Percentiles rank a stretch among this genome's conserved stretches.
These are phyloP conservation scores for Carcinoscorpius rotundicauda DNA, from an alignment of 1,140 invertebrate species.

Conservation along the genomic window DNA sequence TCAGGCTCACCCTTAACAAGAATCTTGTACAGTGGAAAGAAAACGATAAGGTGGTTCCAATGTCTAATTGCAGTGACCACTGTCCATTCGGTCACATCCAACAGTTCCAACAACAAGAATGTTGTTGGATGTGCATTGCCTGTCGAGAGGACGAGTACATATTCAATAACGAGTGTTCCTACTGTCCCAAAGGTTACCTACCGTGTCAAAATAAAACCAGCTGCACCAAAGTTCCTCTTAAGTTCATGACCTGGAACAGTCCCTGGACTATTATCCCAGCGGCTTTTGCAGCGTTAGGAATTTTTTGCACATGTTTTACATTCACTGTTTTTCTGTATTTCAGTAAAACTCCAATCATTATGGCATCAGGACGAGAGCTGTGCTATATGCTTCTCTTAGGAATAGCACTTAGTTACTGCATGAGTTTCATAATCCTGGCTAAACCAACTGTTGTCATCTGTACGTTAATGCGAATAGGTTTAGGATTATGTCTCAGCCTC, in stretches of 20 bases:
- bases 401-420: conserved; percentile 45
- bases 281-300: conserved; percentile 49
- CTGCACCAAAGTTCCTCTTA: conserved; percentile 45
- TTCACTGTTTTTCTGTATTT: conserved; percentile 47
- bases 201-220: conserved; percentile 46
- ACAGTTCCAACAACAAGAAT: conserved; percentile 39
- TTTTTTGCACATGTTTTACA: conserved; percentile 50
- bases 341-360: conserved; percentile 64
- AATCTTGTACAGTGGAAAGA: no score
- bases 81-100: conserved; percentile 23
- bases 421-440: conserved; percentile 48
- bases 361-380: conserved; percentile 67
- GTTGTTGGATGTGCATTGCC: conserved; percentile 62
- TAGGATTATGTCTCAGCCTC: conserved; percentile 54
- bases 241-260: conserved; percentile 38
- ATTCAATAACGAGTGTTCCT: conserved; percentile 48
- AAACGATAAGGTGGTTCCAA: conserved; percentile 26
- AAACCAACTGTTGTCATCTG: conserved; percentile 48
- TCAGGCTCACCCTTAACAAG: no score
- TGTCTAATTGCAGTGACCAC: conserved; percentile 48
- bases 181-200: conserved; percentile 8
- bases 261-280: conserved; percentile 53
- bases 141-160: conserved; percentile 52
- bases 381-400: conserved; percentile 59
- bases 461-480: conserved; percentile 46